Evolutionary conservation across 2,888 invertebrate genomes (phyloP).

Genomic region (Cepaea hortensis): DNA sequence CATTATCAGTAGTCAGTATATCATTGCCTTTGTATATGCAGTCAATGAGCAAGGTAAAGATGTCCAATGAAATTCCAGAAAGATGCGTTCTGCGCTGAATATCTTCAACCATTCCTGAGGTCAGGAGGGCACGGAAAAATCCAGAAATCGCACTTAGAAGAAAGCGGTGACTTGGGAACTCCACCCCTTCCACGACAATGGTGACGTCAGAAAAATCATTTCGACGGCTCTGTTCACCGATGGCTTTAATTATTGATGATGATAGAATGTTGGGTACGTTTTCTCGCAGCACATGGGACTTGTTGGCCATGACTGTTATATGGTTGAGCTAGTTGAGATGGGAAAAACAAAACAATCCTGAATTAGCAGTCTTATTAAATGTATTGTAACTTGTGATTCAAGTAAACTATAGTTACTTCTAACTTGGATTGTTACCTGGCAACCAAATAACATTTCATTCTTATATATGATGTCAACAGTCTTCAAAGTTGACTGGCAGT

Average conservation of each 20-base stretch:
- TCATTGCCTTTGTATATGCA: constrained; percentile 19
- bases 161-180: not conserved
- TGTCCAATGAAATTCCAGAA: not conserved
- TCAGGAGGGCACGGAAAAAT: not conserved
- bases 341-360: no score
- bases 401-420: no score
- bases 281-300: no score
- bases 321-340: no score
- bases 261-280: not conserved
- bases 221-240: not conserved
- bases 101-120: not conserved
- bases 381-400: no score
- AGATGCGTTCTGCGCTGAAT: not conserved
- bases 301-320: no score
- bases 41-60: not conserved
- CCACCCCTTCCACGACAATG: not conserved
- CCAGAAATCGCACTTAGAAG: not conserved
- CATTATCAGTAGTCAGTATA: constrained; percentile 14
- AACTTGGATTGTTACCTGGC: no score
- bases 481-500: no score
- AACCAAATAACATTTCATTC: no score
- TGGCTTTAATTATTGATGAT: not conserved
- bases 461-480: no score
- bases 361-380: no score
- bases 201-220: not conserved